Evolutionary conservation across 1,140 invertebrate species (phyloP).

Genomic region (Brachionus plicatilis): DNA sequence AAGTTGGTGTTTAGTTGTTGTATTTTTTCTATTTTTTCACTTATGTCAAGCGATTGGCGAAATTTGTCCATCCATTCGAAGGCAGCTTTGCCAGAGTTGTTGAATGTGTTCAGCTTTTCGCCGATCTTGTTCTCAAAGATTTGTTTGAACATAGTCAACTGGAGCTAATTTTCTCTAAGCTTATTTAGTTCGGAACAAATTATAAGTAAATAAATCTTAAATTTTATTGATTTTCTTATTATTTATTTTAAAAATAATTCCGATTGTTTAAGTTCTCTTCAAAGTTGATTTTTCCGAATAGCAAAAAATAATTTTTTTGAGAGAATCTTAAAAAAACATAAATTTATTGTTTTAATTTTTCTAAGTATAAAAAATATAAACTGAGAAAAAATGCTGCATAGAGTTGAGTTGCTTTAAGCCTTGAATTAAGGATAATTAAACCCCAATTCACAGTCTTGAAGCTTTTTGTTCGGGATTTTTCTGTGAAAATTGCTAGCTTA

Average conservation of each 20-base stretch:
- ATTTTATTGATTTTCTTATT: conserved; percentile 13
- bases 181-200: not conserved
- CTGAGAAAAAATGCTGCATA: not conserved
- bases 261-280: not conserved
- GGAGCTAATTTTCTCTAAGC: not conserved
- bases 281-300: not conserved
- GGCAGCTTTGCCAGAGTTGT: conserved; percentile 30
- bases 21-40: conserved; percentile 31
- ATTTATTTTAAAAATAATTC: conserved; percentile 12
- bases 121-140: conserved; percentile 35
- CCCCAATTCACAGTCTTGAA: not conserved
- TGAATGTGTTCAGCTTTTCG: conserved; percentile 34
- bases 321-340: not conserved
- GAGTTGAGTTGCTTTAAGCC: not conserved
- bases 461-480: not conserved
- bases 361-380: not conserved
- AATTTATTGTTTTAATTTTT: not conserved
- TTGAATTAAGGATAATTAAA: not conserved
- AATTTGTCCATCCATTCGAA: conserved; percentile 40
- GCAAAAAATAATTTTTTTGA: not conserved
- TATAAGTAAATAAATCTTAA: not conserved
- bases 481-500: not conserved
- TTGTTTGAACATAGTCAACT: conserved; percentile 25
- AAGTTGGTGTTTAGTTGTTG: conserved; percentile 7
- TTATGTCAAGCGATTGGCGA: conserved; percentile 27